Conservation (phyloP, 1,140 invertebrate genomes). For the Drosophila willistoni region DNA sequence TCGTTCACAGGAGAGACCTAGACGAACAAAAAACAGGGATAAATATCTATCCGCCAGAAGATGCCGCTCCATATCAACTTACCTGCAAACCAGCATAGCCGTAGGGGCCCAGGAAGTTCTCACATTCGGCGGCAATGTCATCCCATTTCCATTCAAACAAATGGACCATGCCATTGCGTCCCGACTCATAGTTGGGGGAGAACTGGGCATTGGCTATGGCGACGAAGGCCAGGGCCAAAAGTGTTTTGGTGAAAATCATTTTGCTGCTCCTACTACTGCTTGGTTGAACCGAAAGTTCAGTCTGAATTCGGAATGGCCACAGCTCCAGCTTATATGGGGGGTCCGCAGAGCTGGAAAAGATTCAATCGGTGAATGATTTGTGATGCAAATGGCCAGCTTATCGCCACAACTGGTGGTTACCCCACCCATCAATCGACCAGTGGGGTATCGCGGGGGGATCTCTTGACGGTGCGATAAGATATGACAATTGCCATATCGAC, state of each 20-base stretch:
- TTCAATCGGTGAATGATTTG: conserved; percentile 57
- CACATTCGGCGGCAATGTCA: conserved; percentile 93
- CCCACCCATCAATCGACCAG: background rate
- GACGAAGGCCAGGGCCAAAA: conserved; percentile 47
- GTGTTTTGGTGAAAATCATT: conserved; percentile 59
- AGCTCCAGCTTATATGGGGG: conserved; percentile 45
- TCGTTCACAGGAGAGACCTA: conserved; percentile 77
- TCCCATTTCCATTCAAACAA: conserved; percentile 93
- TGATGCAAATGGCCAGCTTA: conserved; percentile 47
- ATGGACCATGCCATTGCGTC: conserved; percentile 87
- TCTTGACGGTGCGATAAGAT: conserved; percentile 1
- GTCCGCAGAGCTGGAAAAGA: conserved; percentile 4
- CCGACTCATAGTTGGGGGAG: conserved; percentile 78
- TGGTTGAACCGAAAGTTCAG: conserved; percentile 36
- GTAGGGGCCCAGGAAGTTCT: conserved; percentile 89
- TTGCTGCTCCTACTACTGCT: conserved; percentile 18
- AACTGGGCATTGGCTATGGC: conserved; percentile 62
- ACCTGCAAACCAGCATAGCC: conserved; percentile 91
- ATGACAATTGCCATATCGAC: background rate
- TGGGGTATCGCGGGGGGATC: background rate
- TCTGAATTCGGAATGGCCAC: conserved; percentile 30
- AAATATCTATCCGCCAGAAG: no score
- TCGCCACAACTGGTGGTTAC: background rate
- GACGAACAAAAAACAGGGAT: background rate
- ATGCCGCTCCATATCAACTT: conserved; percentile 8